phyloP scores from a whole-genome alignment of 2,113 vertebrate genomes.

The Barnardius zonarius region DNA sequence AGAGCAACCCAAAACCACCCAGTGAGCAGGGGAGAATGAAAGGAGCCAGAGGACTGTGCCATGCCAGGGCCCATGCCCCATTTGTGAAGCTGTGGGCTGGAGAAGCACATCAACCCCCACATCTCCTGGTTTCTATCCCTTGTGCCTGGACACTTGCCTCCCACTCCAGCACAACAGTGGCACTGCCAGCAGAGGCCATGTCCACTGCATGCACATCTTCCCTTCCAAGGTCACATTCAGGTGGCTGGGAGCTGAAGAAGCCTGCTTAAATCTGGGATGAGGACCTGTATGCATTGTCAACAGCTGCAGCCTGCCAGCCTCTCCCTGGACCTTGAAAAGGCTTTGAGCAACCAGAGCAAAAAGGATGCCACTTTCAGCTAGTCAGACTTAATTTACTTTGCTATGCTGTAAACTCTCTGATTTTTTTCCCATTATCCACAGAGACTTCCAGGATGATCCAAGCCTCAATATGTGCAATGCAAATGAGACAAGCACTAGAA shows the following conservation, averaged over 20 bases:
- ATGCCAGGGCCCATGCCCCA: not conserved
- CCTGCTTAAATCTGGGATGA: not conserved
- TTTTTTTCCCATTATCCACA: not conserved
- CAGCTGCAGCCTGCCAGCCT: not conserved
- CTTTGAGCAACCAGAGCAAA: not conserved
- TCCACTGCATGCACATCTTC: not conserved
- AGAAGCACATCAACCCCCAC: not conserved
- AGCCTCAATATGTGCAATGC: not conserved
- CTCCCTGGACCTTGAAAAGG: not conserved
- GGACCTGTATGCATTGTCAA: not conserved
- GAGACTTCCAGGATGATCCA: not conserved
- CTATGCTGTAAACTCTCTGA: not conserved
- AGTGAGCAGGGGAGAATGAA: not conserved
- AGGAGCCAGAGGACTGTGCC: not conserved
- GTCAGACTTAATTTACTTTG: slow-evolving; percentile 19
- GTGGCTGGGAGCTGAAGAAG: not conserved
- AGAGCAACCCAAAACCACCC: not conserved
- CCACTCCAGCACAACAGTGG: not conserved
- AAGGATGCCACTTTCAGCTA: not conserved
- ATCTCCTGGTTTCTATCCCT: not conserved
- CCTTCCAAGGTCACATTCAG: not conserved
- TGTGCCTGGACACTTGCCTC: not conserved
- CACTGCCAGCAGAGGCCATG: not conserved
- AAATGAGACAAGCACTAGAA: not conserved
- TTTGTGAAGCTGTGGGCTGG: not conserved